Percentiles rank a stretch among this genome's conserved stretches.
phyloP scores from a whole-genome alignment of 2,797 vertebrate genomes.

The Morelia viridis region DNA sequence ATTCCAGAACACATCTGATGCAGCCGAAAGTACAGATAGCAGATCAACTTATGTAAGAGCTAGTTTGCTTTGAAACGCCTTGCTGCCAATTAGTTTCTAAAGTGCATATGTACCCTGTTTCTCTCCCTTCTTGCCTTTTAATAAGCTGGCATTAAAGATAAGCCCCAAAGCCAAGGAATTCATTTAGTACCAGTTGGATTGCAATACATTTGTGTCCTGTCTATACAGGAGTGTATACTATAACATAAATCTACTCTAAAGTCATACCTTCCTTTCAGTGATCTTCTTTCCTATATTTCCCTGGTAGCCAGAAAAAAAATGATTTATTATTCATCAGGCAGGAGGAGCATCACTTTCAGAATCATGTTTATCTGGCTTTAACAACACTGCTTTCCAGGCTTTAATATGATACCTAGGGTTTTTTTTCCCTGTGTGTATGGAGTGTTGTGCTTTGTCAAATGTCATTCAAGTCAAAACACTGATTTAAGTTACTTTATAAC shows the following conservation, averaged over 20 bases:
- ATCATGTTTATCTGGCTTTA: slow-evolving; percentile 48
- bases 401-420: background rate
- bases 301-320: background rate
- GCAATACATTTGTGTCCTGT: background rate
- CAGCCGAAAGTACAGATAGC: background rate
- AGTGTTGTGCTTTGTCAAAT: slow-evolving; percentile 16
- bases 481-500: slow-evolving; percentile 32
- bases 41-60: background rate
- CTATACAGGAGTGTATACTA: background rate
- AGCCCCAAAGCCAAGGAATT: background rate
- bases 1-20: background rate
- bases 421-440: background rate
- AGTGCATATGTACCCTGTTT: background rate
- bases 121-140: background rate
- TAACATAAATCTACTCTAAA: background rate
- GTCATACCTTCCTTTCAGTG: background rate
- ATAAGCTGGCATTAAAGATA: background rate
- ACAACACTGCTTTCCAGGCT: slow-evolving; percentile 32
- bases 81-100: background rate
- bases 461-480: slow-evolving; percentile 27
- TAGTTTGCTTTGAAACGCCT: background rate
- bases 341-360: slow-evolving; percentile 24
- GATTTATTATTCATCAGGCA: background rate
- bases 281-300: background rate
- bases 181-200: background rate